Conservation (phyloP, 2,888 invertebrate species). For the Campoplex capitator region DNA sequence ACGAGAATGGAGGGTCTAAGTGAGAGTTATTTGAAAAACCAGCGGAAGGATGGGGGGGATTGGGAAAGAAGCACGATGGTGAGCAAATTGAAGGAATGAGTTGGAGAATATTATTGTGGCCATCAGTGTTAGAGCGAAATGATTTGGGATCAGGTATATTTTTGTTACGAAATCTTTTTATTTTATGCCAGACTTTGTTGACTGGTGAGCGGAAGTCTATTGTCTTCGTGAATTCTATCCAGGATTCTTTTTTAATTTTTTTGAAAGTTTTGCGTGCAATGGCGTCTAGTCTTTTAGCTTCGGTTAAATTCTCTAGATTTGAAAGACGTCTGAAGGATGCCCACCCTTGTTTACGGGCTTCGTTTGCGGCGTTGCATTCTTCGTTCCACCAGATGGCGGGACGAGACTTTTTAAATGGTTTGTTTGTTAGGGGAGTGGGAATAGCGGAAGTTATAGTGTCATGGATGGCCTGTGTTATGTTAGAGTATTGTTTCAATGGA, state of each 20-base stretch:
- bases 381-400: conserved; percentile 40
- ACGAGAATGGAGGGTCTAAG: too few species aligned
- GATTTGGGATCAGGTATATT: too few species aligned
- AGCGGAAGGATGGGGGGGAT: neutral
- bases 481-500: neutral
- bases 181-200: neutral
- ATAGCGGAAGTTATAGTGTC: neutral
- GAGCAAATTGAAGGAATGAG: neutral
- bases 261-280: too few species aligned
- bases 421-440: too few species aligned
- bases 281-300: too few species aligned
- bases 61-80: neutral
- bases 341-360: too few species aligned
- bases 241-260: too few species aligned
- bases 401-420: neutral
- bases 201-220: neutral
- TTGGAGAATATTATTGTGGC: neutral
- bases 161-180: neutral
- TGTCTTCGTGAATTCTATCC: neutral
- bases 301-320: too few species aligned
- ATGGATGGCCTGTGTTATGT: conserved; percentile 14
- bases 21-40: too few species aligned
- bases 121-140: too few species aligned
- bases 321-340: too few species aligned
- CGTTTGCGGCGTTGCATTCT: conserved; percentile 1